Conservation (phyloP, 53 echinoderm and acorn worm species). For the Paracentrotus lividus region DNA sequence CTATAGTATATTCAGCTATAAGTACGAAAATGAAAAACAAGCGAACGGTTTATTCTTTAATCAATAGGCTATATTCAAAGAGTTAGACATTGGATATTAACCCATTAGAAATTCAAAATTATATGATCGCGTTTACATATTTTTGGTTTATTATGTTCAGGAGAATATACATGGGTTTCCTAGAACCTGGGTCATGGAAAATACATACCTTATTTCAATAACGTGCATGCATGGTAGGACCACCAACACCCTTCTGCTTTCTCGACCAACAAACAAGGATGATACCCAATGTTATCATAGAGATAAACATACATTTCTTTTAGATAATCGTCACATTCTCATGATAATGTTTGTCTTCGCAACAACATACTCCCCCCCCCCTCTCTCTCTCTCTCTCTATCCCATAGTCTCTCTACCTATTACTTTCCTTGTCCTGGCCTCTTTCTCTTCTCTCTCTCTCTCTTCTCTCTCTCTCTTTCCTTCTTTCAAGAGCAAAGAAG, state of each 20-base stretch:
- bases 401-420: neutral
- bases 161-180: too few species aligned
- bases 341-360: neutral
- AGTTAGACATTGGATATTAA: too few species aligned
- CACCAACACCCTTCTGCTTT: slow-evolving; percentile 23
- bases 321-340: neutral
- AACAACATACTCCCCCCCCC: neutral
- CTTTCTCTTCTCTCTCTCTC: neutral
- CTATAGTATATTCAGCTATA: too few species aligned
- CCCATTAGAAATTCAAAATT: too few species aligned
- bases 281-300: neutral
- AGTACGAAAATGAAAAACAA: too few species aligned
- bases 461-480: neutral
- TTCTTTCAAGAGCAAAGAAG: neutral
- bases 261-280: slow-evolving; percentile 21
- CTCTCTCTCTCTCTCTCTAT: neutral
- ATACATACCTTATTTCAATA: neutral
- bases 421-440: neutral
- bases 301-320: slow-evolving; percentile 36
- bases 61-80: too few species aligned
- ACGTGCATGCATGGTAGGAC: slow-evolving; percentile 5
- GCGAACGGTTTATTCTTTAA: too few species aligned
- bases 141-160: too few species aligned
- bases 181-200: too few species aligned
- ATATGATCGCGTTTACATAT: too few species aligned